Base-by-base conservation (phyloP, 2,797 vertebrate genomes). In the Danio choprae region DNA sequence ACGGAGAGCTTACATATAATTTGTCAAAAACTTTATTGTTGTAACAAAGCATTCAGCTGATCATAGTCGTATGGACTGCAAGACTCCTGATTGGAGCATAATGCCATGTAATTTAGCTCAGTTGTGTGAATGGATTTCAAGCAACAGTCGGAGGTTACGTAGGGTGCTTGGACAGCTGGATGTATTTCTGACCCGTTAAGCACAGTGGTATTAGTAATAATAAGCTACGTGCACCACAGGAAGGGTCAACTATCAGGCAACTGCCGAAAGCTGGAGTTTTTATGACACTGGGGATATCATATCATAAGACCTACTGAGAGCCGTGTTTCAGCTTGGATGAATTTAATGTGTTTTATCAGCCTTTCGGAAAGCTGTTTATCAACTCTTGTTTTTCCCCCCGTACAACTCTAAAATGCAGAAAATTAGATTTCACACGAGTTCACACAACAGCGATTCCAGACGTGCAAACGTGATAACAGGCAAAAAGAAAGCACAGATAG, bases 401-500 rank as follows among this genome's bases (percentile, higher is more conserved):
- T 44, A 64, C 77, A 82, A 58, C 50, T 80, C 68, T 82, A 80
- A 76, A 85, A 87, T 85, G 83, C 81, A 86, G 64, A 87, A 89
- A 89, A 88, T 88, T 71, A 63, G 68, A 84, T 87, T 86, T 85
- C 68, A 76, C 81, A 68, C 55, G 18, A 59, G 85, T 84, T 81
- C 77, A 74, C 78, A 79, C 73, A 72, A 55, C 44, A 53, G 77
- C 43, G 55, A 77, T 74, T 80, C 41, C 65, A 79, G 81, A 85
- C 44, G 29, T 70, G 55, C 58, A 46, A 65, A 43, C 44, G 15
- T 18, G 44, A 75, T 67, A 77, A 83, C 64, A 43, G 69, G 50
- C 29, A 77, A 81, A 80, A 59, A 56, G 63, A 43, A 82, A 82
- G 60, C 22, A 6, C 36, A 50, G 78, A 84, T 78, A 68, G 5